A percentile compares a stretch with the other conserved stretches of the same genome.
Conservation (phyloP, 1,140 invertebrate species). For the Asobara japonica region DNA sequence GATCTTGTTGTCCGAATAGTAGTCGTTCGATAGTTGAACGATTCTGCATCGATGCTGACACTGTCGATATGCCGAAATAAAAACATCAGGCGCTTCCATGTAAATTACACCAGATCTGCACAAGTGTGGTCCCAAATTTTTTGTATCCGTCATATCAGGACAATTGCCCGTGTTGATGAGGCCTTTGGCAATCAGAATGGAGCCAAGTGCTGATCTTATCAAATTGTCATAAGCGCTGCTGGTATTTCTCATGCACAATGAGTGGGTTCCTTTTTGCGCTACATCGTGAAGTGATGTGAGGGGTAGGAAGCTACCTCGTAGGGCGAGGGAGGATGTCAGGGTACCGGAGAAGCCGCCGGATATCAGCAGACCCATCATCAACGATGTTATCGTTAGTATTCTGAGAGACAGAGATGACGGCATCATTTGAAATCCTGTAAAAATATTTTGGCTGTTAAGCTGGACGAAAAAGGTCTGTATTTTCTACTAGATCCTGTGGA, state of each 20-base stretch:
- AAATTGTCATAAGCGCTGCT: constrained; percentile 40
- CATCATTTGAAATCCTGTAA: constrained; percentile 43
- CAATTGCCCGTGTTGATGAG: constrained; percentile 44
- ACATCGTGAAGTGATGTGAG: constrained; percentile 43
- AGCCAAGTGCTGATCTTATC: not conserved
- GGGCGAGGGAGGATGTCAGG: constrained; percentile 46
- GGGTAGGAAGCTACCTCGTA: constrained; percentile 36
- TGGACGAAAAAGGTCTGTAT: too few relatives aligned
- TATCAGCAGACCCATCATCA: constrained; percentile 48
- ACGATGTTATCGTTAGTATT: constrained; percentile 38
- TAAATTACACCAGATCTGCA: constrained; percentile 43
- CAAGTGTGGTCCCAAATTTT: constrained; percentile 26
- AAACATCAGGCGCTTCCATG: constrained; percentile 44
- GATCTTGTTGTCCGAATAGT: constrained; percentile 38
- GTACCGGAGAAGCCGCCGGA: constrained; percentile 46
- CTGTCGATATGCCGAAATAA: constrained; percentile 40
- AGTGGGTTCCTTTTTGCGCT: constrained; percentile 38
- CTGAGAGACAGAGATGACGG: constrained; percentile 45
- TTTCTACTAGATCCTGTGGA: too few relatives aligned
- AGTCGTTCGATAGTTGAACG: constrained; percentile 33
- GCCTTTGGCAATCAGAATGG: constrained; percentile 12
- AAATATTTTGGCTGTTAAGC: too few relatives aligned
- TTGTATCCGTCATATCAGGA: constrained; percentile 39
- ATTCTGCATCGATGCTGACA: constrained; percentile 40
- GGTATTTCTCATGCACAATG: constrained; percentile 45